phyloP scores from a whole-genome alignment of 2,113 vertebrate species.

The Vulpes lagopus region DNA sequence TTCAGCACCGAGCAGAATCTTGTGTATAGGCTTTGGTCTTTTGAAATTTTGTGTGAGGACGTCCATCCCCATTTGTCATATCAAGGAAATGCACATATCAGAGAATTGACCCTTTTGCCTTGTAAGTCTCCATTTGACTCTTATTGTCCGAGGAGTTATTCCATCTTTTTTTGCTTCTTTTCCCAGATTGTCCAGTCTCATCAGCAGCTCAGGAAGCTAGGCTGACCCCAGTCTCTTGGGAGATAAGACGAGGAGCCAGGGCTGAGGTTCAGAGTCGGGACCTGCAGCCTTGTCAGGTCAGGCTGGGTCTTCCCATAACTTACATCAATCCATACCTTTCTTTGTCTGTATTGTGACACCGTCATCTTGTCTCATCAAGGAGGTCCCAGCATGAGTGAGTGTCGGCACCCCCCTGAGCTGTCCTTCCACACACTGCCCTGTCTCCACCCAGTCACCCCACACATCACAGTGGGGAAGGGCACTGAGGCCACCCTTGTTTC shows the following conservation, averaged over 20 bases:
- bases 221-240: neutral
- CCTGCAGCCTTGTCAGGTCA: fast-evolving
- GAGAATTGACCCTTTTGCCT: neutral
- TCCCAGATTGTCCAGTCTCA: neutral
- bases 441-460: neutral
- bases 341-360: fast-evolving
- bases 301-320: neutral
- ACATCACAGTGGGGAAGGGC: too few species aligned
- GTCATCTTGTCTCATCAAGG: neutral
- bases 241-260: too few species aligned
- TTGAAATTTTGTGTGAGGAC: too few species aligned
- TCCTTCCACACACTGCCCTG: fast-evolving
- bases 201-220: neutral
- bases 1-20: too few species aligned
- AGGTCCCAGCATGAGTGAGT: fast-evolving
- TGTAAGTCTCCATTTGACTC: neutral
- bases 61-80: neutral
- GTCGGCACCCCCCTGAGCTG: fast-evolving
- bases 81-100: fast-evolving
- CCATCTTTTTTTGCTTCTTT: neutral
- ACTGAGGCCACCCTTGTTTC: neutral
- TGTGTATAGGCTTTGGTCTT: neutral
- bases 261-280: neutral
- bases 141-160: fast-evolving
- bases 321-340: fast-evolving